Conservation (phyloP, 2,797 vertebrate species). For the Gouania willdenowi region DNA sequence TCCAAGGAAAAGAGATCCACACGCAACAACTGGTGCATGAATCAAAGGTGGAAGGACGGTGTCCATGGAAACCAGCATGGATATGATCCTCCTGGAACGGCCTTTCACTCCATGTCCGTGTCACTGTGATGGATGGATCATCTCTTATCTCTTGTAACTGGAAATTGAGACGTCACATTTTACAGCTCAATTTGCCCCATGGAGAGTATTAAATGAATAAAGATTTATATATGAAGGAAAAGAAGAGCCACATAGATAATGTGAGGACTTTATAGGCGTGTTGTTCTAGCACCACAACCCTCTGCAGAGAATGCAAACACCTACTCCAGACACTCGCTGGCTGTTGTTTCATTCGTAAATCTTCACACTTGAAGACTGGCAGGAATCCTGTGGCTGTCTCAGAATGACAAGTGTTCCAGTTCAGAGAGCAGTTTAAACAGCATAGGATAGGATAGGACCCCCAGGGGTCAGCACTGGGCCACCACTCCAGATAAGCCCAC, state of each 20-base stretch:
- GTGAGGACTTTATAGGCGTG: conserved; percentile 3
- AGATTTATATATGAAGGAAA: too few relatives aligned
- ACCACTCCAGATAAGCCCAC: conserved; percentile 48
- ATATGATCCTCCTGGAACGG: neutral
- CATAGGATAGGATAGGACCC: too few relatives aligned
- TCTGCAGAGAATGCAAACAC: neutral
- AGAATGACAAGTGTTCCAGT: conserved; percentile 26
- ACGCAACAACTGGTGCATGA: conserved; percentile 10
- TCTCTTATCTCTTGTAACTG: conserved; percentile 43
- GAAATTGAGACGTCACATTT: conserved; percentile 17
- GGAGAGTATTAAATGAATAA: too few relatives aligned
- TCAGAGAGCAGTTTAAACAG: conserved; percentile 24
- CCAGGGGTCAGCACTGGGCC: conserved; percentile 7
- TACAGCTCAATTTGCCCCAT: too few relatives aligned
- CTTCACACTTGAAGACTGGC: conserved; percentile 24
- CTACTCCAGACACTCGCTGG: neutral
- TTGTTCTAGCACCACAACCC: neutral
- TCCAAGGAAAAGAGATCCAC: too few relatives aligned
- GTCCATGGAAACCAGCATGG: too few relatives aligned
- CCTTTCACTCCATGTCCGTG: neutral
- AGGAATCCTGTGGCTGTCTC: conserved; percentile 48
- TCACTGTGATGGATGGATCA: conserved; percentile 30
- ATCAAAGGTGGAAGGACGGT: conserved; percentile 12
- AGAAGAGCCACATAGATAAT: too few relatives aligned
- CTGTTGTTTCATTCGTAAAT: conserved; percentile 31